Conservation (phyloP, 2,113 vertebrate genomes). For the Cacatua alba region DNA sequence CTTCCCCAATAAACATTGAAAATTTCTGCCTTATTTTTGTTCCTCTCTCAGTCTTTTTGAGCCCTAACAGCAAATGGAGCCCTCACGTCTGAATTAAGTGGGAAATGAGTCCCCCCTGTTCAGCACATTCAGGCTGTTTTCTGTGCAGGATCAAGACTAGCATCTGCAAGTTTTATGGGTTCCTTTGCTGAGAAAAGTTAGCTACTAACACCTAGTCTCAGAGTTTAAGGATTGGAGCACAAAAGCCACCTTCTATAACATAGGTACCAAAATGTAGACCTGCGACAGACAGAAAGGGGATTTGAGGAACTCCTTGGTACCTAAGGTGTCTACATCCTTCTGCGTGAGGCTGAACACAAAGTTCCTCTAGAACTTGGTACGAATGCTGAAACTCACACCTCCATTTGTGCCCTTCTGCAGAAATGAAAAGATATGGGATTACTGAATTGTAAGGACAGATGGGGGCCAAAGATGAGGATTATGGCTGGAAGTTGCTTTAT, state of each 20-base stretch:
- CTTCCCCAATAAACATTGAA: background rate
- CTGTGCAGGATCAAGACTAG: background rate
- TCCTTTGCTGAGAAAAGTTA: background rate
- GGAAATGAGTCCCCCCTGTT: rapidly evolving
- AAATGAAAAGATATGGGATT: rapidly evolving
- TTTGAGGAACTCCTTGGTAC: background rate
- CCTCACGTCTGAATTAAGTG: background rate
- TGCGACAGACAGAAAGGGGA: background rate
- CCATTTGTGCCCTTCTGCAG: rapidly evolving
- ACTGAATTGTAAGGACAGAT: rapidly evolving
- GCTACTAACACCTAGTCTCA: background rate
- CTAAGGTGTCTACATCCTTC: rapidly evolving
- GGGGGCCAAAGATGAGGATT: background rate
- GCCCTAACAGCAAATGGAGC: background rate
- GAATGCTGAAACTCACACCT: rapidly evolving
- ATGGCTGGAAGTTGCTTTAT: background rate
- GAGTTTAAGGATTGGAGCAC: rapidly evolving
- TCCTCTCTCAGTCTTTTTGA: background rate
- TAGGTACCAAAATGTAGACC: background rate
- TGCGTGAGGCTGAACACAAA: background rate
- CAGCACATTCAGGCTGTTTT: background rate
- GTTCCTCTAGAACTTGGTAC: background rate
- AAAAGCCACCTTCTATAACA: background rate
- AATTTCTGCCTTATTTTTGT: background rate
- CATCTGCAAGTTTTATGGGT: background rate